Percentiles rank a stretch among this genome's conserved stretches.
Evolutionary conservation across 2,797 vertebrate genomes (phyloP).

Genomic region (Botia almorhae): DNA sequence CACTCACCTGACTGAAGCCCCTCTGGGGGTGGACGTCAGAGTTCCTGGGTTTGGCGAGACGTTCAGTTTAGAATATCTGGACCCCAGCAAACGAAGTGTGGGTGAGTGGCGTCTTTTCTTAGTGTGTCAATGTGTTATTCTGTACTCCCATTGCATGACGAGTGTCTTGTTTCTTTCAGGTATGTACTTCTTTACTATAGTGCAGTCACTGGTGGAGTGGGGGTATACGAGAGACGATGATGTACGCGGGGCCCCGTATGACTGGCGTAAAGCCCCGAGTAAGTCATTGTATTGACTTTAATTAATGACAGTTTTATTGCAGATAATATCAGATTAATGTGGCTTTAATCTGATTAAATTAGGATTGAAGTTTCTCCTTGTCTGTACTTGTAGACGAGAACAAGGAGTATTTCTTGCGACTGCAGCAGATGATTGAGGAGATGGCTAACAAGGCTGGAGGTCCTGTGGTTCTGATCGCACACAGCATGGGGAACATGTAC

Average conservation of each 20-base stretch:
- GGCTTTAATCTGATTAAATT: not conserved
- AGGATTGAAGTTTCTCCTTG: not conserved
- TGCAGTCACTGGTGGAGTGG: constrained; percentile 87
- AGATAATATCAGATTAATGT: not conserved
- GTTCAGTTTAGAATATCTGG: constrained; percentile 90
- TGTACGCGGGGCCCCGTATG: constrained; percentile 93
- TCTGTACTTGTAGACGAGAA: constrained; percentile 86
- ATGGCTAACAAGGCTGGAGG: constrained; percentile 86
- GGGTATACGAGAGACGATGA: constrained; percentile 90
- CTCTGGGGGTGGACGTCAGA: constrained; percentile 88
- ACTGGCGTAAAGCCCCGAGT: constrained; percentile 98
- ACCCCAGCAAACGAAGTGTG: constrained; percentile 89
- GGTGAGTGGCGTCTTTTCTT: constrained; percentile 78
- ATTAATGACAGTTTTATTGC: not conserved
- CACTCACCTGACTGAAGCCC: constrained; percentile 81
- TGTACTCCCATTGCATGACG: not conserved
- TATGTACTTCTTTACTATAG: constrained; percentile 93
- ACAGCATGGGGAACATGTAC: constrained; percentile 99
- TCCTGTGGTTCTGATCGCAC: constrained; percentile 91
- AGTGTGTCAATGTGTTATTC: not conserved
- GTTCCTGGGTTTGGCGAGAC: constrained; percentile 96
- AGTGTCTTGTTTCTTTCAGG: constrained; percentile 75
- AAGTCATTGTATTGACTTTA: constrained; percentile 59
- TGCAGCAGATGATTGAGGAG: constrained; percentile 90
- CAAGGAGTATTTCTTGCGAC: constrained; percentile 84